Percentiles rank a stretch among this genome's conserved stretches.
Conservation (phyloP, 2,113 vertebrate species). For the Oxyura jamaicensis region DNA sequence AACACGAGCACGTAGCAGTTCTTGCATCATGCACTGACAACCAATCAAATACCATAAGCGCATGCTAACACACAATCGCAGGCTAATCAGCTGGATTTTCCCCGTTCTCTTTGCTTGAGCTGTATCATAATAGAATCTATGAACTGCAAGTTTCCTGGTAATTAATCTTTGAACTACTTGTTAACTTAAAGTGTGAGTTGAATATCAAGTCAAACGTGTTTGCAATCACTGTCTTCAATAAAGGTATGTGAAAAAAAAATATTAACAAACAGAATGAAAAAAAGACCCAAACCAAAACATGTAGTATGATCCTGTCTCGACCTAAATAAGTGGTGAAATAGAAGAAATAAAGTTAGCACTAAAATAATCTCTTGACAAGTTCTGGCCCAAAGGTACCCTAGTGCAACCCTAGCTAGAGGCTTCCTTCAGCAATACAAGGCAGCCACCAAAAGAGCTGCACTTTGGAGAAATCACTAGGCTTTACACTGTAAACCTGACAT, state of each 20-base stretch:
- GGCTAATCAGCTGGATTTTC: conserved; percentile 50
- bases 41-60: not conserved
- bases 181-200: conserved; percentile 73
- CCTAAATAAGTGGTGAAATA: not conserved
- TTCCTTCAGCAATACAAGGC: not conserved
- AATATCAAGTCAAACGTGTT: conserved; percentile 75
- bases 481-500: not conserved
- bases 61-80: conserved; percentile 18
- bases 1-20: not conserved
- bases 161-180: conserved; percentile 81
- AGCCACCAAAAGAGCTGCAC: not conserved
- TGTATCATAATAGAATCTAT: conserved; percentile 69
- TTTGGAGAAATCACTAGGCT: not conserved
- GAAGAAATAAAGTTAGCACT: not conserved
- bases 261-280: conserved; percentile 26
- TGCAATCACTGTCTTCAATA: conserved; percentile 74
- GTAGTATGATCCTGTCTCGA: not conserved
- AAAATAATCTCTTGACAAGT: not conserved
- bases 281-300: not conserved
- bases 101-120: not conserved
- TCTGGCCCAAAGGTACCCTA: not conserved
- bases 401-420: not conserved
- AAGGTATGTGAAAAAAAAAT: conserved; percentile 69
- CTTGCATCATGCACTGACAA: not conserved
- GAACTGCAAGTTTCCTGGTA: conserved; percentile 76